These are phyloP conservation scores for Autographa pulchrina DNA, from an alignment of 2,888 invertebrate genomes.

Conservation along the genomic window DNA sequence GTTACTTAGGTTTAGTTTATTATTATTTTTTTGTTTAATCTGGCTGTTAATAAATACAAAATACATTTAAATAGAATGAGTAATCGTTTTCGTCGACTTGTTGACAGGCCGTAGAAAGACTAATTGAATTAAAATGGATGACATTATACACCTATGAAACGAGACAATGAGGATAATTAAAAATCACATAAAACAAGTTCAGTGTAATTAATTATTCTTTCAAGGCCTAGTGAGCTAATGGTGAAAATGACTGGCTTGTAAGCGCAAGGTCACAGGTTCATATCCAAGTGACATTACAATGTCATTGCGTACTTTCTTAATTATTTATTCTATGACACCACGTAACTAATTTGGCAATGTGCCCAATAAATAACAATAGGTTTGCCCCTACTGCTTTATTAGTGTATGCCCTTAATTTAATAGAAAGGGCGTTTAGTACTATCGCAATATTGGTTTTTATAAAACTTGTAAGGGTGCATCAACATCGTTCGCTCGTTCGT, in stretches of 20 bases:
- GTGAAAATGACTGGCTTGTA: not conserved
- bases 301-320: conserved; percentile 1
- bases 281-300: not conserved
- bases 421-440: not conserved
- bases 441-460: not conserved
- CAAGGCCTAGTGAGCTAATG: not conserved
- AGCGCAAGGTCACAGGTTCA: not conserved
- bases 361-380: conserved; percentile 4
- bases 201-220: conserved; percentile 1
- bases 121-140: not conserved
- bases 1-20: too few species aligned
- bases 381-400: conserved; percentile 2
- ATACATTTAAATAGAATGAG: too few species aligned
- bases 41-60: too few species aligned
- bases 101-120: too few species aligned
- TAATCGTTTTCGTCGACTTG: too few species aligned
- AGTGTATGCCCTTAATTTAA: not conserved
- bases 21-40: too few species aligned
- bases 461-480: too few species aligned
- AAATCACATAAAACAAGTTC: not conserved
- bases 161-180: not conserved
- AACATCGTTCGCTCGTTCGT: too few species aligned
- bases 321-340: not conserved
- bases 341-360: not conserved
- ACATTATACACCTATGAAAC: not conserved